phyloP scores from a whole-genome alignment of 2,797 vertebrate genomes.

The Prionace glauca region DNA sequence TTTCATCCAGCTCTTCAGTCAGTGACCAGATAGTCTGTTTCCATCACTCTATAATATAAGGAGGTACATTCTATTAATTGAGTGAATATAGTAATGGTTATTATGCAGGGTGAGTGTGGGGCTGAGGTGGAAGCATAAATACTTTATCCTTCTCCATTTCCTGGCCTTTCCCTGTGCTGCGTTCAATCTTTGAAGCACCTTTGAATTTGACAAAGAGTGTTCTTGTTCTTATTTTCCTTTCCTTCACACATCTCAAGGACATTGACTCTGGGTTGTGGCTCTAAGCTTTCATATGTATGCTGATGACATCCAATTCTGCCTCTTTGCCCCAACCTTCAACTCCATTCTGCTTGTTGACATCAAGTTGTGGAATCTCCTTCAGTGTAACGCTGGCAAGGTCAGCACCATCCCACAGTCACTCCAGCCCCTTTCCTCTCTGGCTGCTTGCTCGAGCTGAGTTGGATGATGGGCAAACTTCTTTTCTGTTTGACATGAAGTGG shows the following conservation, averaged over 20 bases:
- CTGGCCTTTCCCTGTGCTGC: not conserved
- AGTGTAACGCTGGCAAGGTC: not conserved
- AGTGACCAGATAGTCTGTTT: not conserved
- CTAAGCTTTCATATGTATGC: not conserved
- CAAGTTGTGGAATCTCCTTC: not conserved
- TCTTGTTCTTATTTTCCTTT: not conserved
- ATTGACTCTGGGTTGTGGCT: not conserved
- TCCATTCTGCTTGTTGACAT: conserved; percentile 2
- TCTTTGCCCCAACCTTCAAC: not conserved
- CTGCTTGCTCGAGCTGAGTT: not conserved
- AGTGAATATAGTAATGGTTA: not conserved
- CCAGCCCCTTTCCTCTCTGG: not conserved
- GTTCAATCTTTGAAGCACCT: not conserved
- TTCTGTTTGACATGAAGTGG: not conserved
- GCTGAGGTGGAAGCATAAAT: not conserved
- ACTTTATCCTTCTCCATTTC: not conserved
- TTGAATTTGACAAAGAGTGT: not conserved
- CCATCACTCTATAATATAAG: not conserved
- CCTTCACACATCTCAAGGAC: not conserved
- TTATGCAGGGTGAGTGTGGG: not conserved
- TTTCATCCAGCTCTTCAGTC: not conserved
- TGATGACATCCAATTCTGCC: not conserved
- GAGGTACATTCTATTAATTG: not conserved
- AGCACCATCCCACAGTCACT: not conserved
- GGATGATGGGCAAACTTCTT: not conserved